phyloP scores from a whole-genome alignment of 2,888 invertebrate genomes.

The Limenitis arthemis region DNA sequence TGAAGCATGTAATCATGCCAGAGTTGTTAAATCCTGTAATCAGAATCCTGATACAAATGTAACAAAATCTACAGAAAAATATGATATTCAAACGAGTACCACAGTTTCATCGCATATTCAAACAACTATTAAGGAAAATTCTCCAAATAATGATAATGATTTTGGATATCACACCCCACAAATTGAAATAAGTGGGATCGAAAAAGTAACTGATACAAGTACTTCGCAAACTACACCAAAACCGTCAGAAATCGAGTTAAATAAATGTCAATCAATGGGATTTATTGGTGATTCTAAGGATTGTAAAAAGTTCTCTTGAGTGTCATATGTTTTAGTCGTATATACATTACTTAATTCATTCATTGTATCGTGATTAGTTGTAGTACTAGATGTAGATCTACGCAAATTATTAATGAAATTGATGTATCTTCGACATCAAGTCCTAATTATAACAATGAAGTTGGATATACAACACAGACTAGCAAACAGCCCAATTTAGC shows the following conservation, averaged over 20 bases:
- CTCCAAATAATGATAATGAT: constrained; percentile 20
- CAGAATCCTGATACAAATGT: constrained; percentile 6
- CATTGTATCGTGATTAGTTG: too few species aligned
- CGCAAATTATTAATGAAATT: constrained; percentile 12
- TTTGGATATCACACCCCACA: constrained; percentile 22
- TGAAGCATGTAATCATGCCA: constrained; percentile 72
- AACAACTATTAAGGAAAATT: constrained; percentile 17
- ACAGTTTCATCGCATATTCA: constrained; percentile 19
- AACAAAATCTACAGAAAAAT: constrained; percentile 8
- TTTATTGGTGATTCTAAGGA: constrained; percentile 20
- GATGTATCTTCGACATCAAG: constrained; percentile 13
- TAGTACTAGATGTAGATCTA: too few species aligned
- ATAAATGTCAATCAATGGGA: constrained; percentile 18
- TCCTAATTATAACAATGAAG: constrained; percentile 10
- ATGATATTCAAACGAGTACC: constrained; percentile 13
- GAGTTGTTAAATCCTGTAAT: constrained; percentile 47
- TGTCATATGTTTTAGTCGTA: too few species aligned
- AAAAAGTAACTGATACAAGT: not conserved
- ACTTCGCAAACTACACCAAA: constrained; percentile 11
- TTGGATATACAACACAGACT: constrained; percentile 17
- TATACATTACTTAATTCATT: too few species aligned
- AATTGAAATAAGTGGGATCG: constrained; percentile 13
- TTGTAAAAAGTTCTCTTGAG: constrained; percentile 79
- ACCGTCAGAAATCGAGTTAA: not conserved
- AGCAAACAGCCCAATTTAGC: constrained; percentile 9